These are phyloP conservation scores for Odontocerum albicorne DNA, from an alignment of 2,888 invertebrate species.

Conservation along the genomic window DNA sequence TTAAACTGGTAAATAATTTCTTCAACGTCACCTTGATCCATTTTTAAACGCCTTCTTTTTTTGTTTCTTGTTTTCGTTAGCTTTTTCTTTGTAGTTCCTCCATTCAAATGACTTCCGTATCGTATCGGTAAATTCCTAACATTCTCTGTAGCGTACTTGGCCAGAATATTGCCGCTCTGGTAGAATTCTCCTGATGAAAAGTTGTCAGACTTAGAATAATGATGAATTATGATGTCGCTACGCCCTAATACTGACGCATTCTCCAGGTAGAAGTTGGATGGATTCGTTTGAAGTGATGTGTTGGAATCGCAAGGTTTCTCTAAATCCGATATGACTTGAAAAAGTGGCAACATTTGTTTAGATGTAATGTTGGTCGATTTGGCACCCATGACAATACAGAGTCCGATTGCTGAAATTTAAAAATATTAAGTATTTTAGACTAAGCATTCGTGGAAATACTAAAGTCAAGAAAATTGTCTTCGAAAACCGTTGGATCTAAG, in stretches of 20 bases:
- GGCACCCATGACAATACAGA: conserved; percentile 25
- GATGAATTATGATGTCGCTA: conserved; percentile 23
- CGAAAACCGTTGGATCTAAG: too few relatives aligned
- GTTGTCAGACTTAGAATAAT: conserved; percentile 15
- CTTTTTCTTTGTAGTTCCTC: conserved; percentile 3
- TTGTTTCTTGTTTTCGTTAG: conserved; percentile 24
- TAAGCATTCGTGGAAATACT: too few relatives aligned
- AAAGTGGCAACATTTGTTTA: conserved; percentile 33
- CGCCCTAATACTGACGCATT: conserved; percentile 20
- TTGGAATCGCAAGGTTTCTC: conserved; percentile 25
- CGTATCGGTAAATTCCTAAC: not conserved
- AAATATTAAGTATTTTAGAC: too few relatives aligned
- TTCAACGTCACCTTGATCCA: conserved; percentile 10
- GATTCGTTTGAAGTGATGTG: conserved; percentile 25
- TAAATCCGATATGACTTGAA: conserved; percentile 34
- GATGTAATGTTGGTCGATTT: conserved; percentile 31
- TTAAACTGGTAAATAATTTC: conserved; percentile 13
- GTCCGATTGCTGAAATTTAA: conserved; percentile 6
- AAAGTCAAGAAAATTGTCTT: too few relatives aligned
- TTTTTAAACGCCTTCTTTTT: conserved; percentile 29
- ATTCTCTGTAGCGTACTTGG: not conserved
- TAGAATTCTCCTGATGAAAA: conserved; percentile 9
- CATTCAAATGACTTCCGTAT: not conserved
- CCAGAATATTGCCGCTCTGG: not conserved
- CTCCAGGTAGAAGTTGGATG: conserved; percentile 22